Percentiles rank a stretch among this genome's conserved stretches.
These are phyloP conservation scores for Tautogolabrus adspersus DNA, from an alignment of 2,113 vertebrate genomes.

Conservation along the genomic window DNA sequence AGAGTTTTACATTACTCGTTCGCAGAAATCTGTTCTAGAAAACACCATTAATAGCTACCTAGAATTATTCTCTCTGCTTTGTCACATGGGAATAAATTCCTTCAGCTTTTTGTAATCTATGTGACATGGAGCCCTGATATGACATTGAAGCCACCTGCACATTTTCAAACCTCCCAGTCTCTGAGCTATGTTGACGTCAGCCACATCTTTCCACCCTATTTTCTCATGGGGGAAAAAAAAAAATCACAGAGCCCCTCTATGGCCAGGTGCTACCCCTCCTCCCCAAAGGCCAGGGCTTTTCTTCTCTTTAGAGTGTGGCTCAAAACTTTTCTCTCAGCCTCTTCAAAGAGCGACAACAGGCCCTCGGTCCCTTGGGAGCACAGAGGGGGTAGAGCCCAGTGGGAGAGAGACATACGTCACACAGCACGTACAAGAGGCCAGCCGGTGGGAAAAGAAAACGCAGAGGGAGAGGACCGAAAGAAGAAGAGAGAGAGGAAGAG, in stretches of 20 bases:
- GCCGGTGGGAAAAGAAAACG: conserved; percentile 73
- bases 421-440: conserved; percentile 74
- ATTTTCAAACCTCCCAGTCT: conserved; percentile 60
- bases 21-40: conserved; percentile 39
- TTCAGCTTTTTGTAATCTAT: conserved; percentile 52
- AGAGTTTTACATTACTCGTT: conserved; percentile 34
- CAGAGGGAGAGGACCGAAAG: conserved; percentile 62
- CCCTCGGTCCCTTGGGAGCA: conserved; percentile 74
- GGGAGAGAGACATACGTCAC: conserved; percentile 78
- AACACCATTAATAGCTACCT: conserved; percentile 37
- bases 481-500: conserved; percentile 66
- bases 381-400: conserved; percentile 72
- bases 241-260: conserved; percentile 70
- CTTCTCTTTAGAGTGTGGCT: conserved; percentile 81
- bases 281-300: conserved; percentile 79
- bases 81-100: conserved; percentile 45
- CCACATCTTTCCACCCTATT: conserved; percentile 60
- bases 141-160: conserved; percentile 69
- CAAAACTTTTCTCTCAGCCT: conserved; percentile 81
- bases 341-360: conserved; percentile 84
- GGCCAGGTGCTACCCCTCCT: conserved; percentile 82
- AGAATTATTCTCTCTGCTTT: conserved; percentile 54
- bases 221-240: conserved; percentile 74
- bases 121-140: conserved; percentile 61
- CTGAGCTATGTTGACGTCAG: conserved; percentile 57